Percentiles rank a stretch among this genome's conserved stretches.
These are phyloP conservation scores for Aspiorhynchus laticeps DNA, from an alignment of 2,113 vertebrate species.

Conservation along the genomic window DNA sequence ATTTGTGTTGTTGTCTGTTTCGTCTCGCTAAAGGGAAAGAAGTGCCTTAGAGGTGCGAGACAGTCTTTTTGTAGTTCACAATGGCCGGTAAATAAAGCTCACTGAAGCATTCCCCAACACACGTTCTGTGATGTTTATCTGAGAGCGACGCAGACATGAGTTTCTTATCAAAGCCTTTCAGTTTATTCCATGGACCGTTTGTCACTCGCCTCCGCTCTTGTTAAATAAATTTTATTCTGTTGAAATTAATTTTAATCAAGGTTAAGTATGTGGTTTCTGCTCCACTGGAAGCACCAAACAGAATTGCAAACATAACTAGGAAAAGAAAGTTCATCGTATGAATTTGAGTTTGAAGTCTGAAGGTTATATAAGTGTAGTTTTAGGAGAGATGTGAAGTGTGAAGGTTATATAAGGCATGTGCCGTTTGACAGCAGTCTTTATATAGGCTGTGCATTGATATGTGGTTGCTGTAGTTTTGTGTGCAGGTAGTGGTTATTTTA, in stretches of 20 bases:
- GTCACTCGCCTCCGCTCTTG: slow-evolving; percentile 47
- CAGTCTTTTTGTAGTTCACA: slow-evolving; percentile 65
- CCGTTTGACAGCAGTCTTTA: not conserved
- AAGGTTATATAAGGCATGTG: not conserved
- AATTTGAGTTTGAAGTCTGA: not conserved
- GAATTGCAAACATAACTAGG: not conserved
- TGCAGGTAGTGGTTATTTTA: not conserved
- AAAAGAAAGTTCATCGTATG: not conserved
- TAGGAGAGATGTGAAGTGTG: not conserved
- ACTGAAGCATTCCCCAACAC: not conserved
- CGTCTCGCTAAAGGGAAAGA: slow-evolving; percentile 53
- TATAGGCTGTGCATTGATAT: not conserved
- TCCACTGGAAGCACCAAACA: not conserved
- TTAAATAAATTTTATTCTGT: not conserved
- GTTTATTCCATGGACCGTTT: slow-evolving; percentile 32
- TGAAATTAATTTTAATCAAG: slow-evolving; percentile 1
- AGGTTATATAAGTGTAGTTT: not conserved
- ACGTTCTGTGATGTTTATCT: slow-evolving; percentile 11
- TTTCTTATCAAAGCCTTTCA: slow-evolving; percentile 18
- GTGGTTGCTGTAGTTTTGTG: not conserved
- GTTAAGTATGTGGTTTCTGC: not conserved
- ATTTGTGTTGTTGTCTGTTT: slow-evolving; percentile 48
- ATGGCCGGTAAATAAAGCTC: slow-evolving; percentile 14
- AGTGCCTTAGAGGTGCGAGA: slow-evolving; percentile 55
- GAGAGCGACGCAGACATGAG: not conserved